Conservation (phyloP, 2,113 vertebrate species). For the Emydocephalus ijimae region DNA sequence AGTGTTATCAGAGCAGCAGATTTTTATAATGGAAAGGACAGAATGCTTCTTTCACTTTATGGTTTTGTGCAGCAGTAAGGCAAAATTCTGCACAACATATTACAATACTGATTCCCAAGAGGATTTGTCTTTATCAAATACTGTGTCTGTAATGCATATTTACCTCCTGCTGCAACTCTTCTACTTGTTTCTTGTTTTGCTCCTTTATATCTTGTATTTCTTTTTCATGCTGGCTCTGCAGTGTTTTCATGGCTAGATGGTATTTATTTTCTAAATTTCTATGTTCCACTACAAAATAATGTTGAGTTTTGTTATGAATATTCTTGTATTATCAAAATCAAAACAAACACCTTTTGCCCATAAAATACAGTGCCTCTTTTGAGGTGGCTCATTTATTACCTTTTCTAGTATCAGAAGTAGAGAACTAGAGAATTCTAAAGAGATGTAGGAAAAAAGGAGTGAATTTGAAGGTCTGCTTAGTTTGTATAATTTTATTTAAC, state of each 20-base stretch:
- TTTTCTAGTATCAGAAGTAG: neutral
- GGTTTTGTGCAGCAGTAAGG: neutral
- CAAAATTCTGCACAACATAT: neutral
- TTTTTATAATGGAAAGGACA: neutral
- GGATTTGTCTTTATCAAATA: neutral
- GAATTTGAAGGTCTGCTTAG: neutral
- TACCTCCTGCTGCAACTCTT: slow-evolving; percentile 75
- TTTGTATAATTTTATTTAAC: neutral
- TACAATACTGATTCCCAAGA: neutral
- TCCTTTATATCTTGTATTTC: slow-evolving; percentile 61
- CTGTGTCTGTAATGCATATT: neutral
- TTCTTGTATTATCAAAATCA: neutral
- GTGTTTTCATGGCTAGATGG: slow-evolving; percentile 59
- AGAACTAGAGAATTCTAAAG: neutral
- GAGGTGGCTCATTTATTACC: neutral
- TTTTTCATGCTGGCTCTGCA: slow-evolving; percentile 61
- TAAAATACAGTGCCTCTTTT: too few relatives aligned
- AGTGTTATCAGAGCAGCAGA: neutral
- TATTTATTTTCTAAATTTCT: slow-evolving; percentile 70
- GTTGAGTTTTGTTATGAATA: slow-evolving; percentile 12
- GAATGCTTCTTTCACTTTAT: neutral
- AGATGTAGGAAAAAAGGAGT: neutral
- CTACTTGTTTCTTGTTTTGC: slow-evolving; percentile 63
- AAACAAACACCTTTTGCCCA: too few relatives aligned
- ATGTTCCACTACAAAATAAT: slow-evolving; percentile 47